Evolutionary conservation across 2,888 invertebrate genomes (phyloP), one percentile per base, ranked within the genome.

Genomic region (Epinotia bilunana): DNA sequence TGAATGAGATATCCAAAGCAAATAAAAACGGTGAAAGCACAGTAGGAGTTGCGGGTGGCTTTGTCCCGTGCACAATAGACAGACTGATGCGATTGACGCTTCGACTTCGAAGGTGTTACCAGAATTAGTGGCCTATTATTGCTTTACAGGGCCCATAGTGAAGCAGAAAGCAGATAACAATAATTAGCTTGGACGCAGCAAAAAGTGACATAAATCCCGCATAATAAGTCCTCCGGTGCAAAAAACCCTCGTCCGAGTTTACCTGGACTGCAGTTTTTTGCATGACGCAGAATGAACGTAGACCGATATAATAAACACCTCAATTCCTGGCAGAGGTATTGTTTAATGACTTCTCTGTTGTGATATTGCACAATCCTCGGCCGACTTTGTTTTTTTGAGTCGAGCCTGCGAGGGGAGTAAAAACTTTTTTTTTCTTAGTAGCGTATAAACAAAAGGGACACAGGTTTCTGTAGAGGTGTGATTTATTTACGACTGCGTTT

Each of bases 131-230:
- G 88, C 81, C 93, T 88, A 92, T 94, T 93, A 94, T 91, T 90
- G 87, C 86, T 88, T 88, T 84, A 88, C 89, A 90, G 90, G 90
- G 81, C 87, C 88, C 83, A 87, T 89, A 91, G 93, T 93, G 91
- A 92, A 91, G 90, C 91, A 88, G 89, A 90, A 90, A 90, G 87
- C 83, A 90, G 94, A 93, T 94, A 94, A 93, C 92, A 94, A 93
- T 93, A 93, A 94, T 94, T 94, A 93, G 91, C 87, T 91, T 81
- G 90, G 90, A 92, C 89, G 84, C 82, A 83, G 89, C 91, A 93
- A 93, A 94, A 94, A 94, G 90, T 92, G 93, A 92, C 93, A 94
- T 93, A 93, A 93, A 94, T 94, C 92, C 92, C 88, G 90, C 91
- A 93, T 93, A 93, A 93, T 94, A 93, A 93, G 91, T 90, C 88